Evolutionary conservation across 2,113 vertebrate genomes (phyloP).

Genomic region (Egretta garzetta): DNA sequence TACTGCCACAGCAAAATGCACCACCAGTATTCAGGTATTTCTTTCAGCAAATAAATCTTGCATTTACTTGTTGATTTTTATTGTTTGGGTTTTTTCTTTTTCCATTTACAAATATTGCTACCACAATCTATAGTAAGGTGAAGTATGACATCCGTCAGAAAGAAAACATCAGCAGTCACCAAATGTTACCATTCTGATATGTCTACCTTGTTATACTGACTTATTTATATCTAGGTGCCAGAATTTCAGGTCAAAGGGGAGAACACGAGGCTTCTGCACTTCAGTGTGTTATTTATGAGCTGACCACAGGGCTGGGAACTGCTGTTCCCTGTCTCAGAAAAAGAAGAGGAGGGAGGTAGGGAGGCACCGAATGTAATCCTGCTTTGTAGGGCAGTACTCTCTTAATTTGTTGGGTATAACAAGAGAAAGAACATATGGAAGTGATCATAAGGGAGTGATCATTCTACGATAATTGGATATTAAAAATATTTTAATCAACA

Average conservation of each 20-base stretch:
- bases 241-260: not conserved
- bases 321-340: not conserved
- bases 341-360: not conserved
- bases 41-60: not conserved
- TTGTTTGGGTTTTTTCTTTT: not conserved
- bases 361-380: not conserved
- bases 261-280: not conserved
- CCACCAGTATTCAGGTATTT: not conserved
- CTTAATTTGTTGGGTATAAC: not conserved
- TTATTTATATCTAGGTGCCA: not conserved
- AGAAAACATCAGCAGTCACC: not conserved
- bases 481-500: not conserved
- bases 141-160: not conserved
- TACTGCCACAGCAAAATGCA: not conserved
- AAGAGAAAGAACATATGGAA: not conserved
- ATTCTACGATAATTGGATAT: not conserved
- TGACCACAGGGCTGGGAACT: not conserved
- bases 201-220: not conserved
- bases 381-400: not conserved
- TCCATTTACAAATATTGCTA: not conserved
- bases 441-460: not conserved
- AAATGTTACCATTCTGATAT: not conserved
- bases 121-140: not conserved
- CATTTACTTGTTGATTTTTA: not conserved
- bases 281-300: not conserved